Percentiles rank a stretch among this genome's conserved stretches.
phyloP scores from a whole-genome alignment of 2,113 vertebrate genomes.

The Dinomys branickii region DNA sequence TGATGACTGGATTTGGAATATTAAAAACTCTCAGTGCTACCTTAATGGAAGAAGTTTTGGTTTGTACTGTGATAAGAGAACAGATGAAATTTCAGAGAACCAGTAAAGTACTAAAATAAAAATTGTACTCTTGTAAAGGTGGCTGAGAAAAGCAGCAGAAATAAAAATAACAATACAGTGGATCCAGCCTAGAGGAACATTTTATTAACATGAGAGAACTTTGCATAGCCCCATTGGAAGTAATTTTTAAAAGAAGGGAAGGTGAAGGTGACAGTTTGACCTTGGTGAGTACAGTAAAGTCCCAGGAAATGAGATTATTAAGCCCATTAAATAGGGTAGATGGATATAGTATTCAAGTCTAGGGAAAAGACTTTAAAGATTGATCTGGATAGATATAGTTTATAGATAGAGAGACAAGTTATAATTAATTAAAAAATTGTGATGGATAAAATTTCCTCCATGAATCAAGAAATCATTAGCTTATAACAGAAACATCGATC shows the following conservation, averaged over 20 bases:
- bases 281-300: neutral
- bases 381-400: neutral
- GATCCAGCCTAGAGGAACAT: neutral
- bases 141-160: neutral
- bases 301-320: neutral
- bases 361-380: neutral
- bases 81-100: slow-evolving; percentile 13
- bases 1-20: neutral
- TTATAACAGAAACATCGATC: neutral
- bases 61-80: neutral
- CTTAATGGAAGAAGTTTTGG: neutral
- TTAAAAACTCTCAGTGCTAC: neutral
- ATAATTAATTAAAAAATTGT: neutral
- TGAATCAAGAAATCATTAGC: neutral
- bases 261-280: neutral
- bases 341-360: neutral
- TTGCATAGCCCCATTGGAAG: neutral
- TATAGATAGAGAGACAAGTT: neutral
- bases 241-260: neutral
- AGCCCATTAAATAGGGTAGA: neutral
- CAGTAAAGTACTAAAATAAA: neutral
- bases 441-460: neutral
- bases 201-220: neutral
- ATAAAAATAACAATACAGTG: neutral
- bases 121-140: neutral